Evolutionary conservation across 1,140 invertebrate genomes (phyloP), one percentile per base, ranked within the genome.

Genomic region (Pemphigus obesinymphae): DNA sequence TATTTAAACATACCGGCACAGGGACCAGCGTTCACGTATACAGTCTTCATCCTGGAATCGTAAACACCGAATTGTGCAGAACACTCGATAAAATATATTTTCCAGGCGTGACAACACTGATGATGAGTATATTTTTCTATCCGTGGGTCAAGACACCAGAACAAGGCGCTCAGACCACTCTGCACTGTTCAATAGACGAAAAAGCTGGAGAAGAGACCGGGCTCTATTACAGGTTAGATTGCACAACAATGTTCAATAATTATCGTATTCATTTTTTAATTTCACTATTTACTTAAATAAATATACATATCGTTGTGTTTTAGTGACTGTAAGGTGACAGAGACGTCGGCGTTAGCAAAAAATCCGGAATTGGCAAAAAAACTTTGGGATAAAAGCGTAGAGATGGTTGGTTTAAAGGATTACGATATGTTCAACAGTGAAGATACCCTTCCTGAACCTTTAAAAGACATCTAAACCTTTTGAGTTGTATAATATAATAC

Each of bases 171-270:
- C 94, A 95, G 86, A 95, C 94, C 1, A 91, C 91, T 3, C 88
- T 97, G 58, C 90, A 94, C 85, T 94, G 94, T 85, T 90, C 93
- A 4, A 86, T 95, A 1, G 91, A 93, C 86, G 92, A 93, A 83
- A 88, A 90, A 78, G 88, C 90, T 82, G 90, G 88, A 5, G 87
- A 90, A 83, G 87, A 91, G 85, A 91, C 90, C 84, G 93, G 93
- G 83, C 85, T 91, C 17, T 90, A 90, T 87, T 90, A 91, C 85
- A 88, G 89, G 92, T 89, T 88, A n/a, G n/a, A n/a, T n/a, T n/a
- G n/a, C n/a, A n/a, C n/a, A n/a, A n/a, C n/a, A n/a, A n/a, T n/a
- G n/a, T n/a, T n/a, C n/a, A n/a, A n/a, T n/a, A n/a, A n/a, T n/a
- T n/a, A n/a, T n/a, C n/a, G n/a, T n/a, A n/a, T n/a, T n/a, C n/a